These are phyloP conservation scores for Thryonomys swinderianus DNA, from an alignment of 2,113 vertebrate genomes.

Conservation along the genomic window DNA sequence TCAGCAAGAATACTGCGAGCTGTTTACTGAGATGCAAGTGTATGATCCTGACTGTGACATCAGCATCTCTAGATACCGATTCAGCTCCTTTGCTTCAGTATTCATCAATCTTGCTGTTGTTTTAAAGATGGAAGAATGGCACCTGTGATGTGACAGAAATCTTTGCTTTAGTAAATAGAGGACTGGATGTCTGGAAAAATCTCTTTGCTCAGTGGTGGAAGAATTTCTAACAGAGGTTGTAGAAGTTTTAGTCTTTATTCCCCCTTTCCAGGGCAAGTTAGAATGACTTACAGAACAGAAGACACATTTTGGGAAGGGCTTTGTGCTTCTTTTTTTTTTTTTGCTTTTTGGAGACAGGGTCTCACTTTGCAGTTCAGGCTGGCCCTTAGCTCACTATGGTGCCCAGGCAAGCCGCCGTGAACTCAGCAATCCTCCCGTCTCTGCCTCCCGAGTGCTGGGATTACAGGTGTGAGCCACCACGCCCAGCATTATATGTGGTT, in stretches of 20 bases:
- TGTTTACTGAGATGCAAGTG: not conserved
- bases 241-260: not conserved
- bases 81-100: not conserved
- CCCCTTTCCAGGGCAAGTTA: not conserved
- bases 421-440: too few species aligned
- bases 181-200: not conserved
- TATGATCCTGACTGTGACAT: constrained; percentile 13
- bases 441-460: too few species aligned
- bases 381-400: too few species aligned
- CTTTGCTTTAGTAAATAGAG: not conserved
- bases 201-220: not conserved
- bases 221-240: not conserved
- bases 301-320: not conserved
- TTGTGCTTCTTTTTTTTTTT: too few species aligned
- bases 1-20: constrained; percentile 1
- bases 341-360: too few species aligned
- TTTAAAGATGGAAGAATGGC: not conserved
- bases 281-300: not conserved
- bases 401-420: too few species aligned
- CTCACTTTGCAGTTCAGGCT: too few species aligned
- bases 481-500: too few species aligned
- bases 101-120: not conserved
- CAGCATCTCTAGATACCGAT: not conserved
- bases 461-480: too few species aligned
- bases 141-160: not conserved